Evolutionary conservation across 2,797 vertebrate genomes (phyloP), one percentile per base, ranked within the genome.

Genomic region (Holocentrus rufus): DNA sequence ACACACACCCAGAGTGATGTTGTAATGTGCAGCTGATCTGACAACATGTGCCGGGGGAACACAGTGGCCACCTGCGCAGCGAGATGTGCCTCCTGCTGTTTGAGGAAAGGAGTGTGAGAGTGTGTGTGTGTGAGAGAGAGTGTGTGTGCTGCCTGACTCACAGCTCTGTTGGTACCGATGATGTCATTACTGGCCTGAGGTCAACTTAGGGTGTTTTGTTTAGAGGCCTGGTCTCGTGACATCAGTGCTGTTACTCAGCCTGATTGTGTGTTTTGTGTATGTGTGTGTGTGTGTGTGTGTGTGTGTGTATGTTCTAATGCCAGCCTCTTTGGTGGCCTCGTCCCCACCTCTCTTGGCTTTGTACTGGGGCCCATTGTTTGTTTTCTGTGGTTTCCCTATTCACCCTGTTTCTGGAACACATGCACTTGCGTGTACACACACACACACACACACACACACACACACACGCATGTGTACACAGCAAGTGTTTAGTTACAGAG

Each of bases 101-200:
- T 87, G 79, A 58, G 79, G 50, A 72, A 67, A 42, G 23, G 22
- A 61, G 73, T 77, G 50, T 17, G 54, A 30, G 68, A 47, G 62
- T 54, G 31, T 49, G 46, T 30, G 27, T 18, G 53, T 54, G 52
- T 25, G 52, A n/a, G n/a, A 22, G 50, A 23, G 50, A 11, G 53
- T 55, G 53, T 30, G 25, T 30, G 76, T 17, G 42, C 59, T 52
- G 68, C 62, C 77, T 88, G 87, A 93, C 82, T 91, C 90, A 85
- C 72, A 58, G 65, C 64, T 34, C 80, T 81, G 79, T 65, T 77
- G 87, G 76, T 85, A 76, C 77, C 81, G 77, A 87, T 91, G 87
- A 92, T 91, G 88, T 91, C 86, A 90, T 79, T 53, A 44, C 85
- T 88, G 84, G 84, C 85, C 78, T 14, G 36, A 56, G 85, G 74